Conservation (phyloP, 2,797 vertebrate species). For the Gadopsis bispinosus region DNA sequence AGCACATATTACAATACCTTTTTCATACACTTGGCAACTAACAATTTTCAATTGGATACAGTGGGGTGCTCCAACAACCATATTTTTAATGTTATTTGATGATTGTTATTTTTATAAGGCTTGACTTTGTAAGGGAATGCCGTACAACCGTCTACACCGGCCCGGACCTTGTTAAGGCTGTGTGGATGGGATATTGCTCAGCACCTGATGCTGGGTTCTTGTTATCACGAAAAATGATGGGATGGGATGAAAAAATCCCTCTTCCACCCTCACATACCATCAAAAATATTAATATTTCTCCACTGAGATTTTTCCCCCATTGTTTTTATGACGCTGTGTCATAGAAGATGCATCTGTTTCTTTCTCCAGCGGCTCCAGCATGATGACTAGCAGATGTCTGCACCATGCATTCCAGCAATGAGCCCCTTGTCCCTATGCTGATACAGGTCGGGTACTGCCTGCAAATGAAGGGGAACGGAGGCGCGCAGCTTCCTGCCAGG, state of each 20-base stretch:
- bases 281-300: conserved; percentile 48
- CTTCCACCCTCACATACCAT: conserved; percentile 15
- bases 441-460: conserved; percentile 58
- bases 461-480: conserved; percentile 68
- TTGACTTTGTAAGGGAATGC: conserved; percentile 31
- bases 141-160: neutral
- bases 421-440: conserved; percentile 32
- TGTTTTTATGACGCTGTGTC: conserved; percentile 49
- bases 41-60: conserved; percentile 41
- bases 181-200: conserved; percentile 7
- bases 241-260: conserved; percentile 18
- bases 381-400: conserved; percentile 75
- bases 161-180: conserved; percentile 27
- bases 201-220: conserved; percentile 45
- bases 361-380: conserved; percentile 27
- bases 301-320: conserved; percentile 10
- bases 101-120: conserved; percentile 45
- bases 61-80: conserved; percentile 26
- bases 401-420: conserved; percentile 51
- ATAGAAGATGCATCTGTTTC: conserved; percentile 53
- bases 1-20: conserved; percentile 44
- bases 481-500: conserved; percentile 55
- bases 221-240: conserved; percentile 48
- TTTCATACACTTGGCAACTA: conserved; percentile 57
- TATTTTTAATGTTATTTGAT: conserved; percentile 47